Percentiles rank a stretch among this genome's conserved stretches.
Conservation (phyloP, 2,888 invertebrate species). For the Rhagium mordax region DNA sequence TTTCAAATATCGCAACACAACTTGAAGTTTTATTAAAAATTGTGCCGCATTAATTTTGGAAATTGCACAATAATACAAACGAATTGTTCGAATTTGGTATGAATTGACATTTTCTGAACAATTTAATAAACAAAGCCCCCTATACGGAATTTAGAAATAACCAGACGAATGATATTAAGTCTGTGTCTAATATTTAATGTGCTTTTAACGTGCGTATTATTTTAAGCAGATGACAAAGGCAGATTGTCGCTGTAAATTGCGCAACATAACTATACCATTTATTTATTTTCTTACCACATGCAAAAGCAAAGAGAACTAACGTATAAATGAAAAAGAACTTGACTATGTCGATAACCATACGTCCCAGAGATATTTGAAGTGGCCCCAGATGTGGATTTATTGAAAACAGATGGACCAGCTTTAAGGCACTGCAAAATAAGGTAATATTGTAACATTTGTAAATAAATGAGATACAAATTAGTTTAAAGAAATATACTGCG, state of each 20-base stretch:
- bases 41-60: too few species aligned
- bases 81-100: too few species aligned
- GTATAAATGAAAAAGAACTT: slow-evolving; percentile 97
- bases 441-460: not conserved
- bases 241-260: not conserved
- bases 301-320: slow-evolving; percentile 94
- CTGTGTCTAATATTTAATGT: too few species aligned
- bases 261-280: not conserved
- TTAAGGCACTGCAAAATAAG: slow-evolving; percentile 80
- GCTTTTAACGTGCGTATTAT: too few species aligned
- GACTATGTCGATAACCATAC: slow-evolving; percentile 95
- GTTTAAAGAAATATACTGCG: too few species aligned
- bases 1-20: too few species aligned
- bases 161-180: too few species aligned
- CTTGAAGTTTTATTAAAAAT: too few species aligned
- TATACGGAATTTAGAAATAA: too few species aligned
- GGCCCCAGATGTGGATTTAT: slow-evolving; percentile 98
- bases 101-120: too few species aligned
- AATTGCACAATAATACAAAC: too few species aligned
- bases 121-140: too few species aligned
- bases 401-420: slow-evolving; percentile 96
- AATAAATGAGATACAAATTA: not conserved
- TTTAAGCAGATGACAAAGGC: not conserved
- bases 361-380: slow-evolving; percentile 92
- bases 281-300: slow-evolving; percentile 81